Evolutionary conservation across 2,113 vertebrate species (phyloP), one percentile per base, ranked within the genome.

Genomic region (Caracal caracal): DNA sequence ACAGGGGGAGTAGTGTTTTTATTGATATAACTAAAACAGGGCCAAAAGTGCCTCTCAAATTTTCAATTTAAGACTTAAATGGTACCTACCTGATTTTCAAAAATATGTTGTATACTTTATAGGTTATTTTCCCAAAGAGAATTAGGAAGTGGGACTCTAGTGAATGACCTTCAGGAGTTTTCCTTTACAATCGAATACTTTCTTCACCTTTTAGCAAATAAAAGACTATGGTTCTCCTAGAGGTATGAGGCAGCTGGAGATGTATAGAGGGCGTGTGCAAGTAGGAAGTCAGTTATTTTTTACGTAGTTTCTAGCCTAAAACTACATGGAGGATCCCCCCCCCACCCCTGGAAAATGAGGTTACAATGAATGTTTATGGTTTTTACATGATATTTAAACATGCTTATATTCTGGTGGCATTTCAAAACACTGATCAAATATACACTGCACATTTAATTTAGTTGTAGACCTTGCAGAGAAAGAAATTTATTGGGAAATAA

Each of bases 51-150:
- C 17, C 56, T 35, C 88, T 56, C 11, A n/a, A 24, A 49, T 65
- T 79, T 81, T 43, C 28, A 78, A 71, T 90, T 88, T 43, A 53
- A 81, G 70, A 84, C 59, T 83, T 96, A 84, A 78, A 79, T 85
- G 30, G 70, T 78, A 79, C n/a, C 40, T 88, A 35, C 65, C 49
- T 61, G 49, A 71, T 78, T 75, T 75, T 56, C 26, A 63, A 28
- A 63, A 63, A 28, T 30, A 28, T 68, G 37, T 47, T 71, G 8
- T 19, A 30, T 43, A 59, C 56, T 70, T 94, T 70, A 53, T 78
- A 26, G 68, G 12, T 92, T 92, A 73, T 88, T 96, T 97, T 61
- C 49, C 61, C 24, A 82, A 76, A 86, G 33, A 92, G 47, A 65
- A 87, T 47, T 26, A 91, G 81, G 71, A 90, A 70, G 35, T 70